Evolutionary conservation across 2,797 vertebrate genomes (phyloP).

Genomic region (Chelonia mydas): DNA sequence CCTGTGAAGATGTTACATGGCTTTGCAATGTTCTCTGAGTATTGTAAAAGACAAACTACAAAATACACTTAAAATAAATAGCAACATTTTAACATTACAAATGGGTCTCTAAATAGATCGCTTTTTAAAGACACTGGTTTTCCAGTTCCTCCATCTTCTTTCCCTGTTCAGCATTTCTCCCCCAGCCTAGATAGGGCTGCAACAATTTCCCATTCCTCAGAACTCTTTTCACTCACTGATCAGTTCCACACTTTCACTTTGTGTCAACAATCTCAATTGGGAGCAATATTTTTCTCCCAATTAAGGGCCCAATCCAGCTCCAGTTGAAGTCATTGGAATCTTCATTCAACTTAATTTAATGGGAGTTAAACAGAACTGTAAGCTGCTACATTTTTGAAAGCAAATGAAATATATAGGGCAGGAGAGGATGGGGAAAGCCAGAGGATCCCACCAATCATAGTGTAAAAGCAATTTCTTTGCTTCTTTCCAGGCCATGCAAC

Average conservation of each 20-base stretch:
- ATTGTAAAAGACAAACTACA: not conserved
- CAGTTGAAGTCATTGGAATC: slow-evolving; percentile 44
- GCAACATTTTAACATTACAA: not conserved
- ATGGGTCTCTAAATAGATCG: accelerated
- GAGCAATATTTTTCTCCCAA: slow-evolving; percentile 24
- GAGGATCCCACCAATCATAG: not conserved
- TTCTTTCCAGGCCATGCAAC: slow-evolving; percentile 10
- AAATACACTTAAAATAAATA: not conserved
- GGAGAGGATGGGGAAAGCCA: not conserved
- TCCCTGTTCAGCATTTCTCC: not conserved
- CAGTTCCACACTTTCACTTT: not conserved
- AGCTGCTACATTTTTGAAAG: slow-evolving; percentile 46
- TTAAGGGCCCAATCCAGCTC: not conserved
- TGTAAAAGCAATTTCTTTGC: slow-evolving; percentile 12
- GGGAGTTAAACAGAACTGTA: slow-evolving; percentile 56
- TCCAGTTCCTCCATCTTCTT: not conserved
- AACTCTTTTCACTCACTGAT: not conserved
- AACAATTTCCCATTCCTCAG: not conserved
- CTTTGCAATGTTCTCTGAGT: not conserved
- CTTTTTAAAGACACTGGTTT: not conserved
- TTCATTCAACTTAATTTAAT: slow-evolving; percentile 47
- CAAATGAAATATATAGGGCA: slow-evolving; percentile 26
- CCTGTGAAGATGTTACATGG: not conserved
- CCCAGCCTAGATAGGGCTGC: not conserved
- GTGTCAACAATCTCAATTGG: not conserved